phyloP scores from a whole-genome alignment of 2,797 vertebrate species.

The Scomberomorus guttatus region DNA sequence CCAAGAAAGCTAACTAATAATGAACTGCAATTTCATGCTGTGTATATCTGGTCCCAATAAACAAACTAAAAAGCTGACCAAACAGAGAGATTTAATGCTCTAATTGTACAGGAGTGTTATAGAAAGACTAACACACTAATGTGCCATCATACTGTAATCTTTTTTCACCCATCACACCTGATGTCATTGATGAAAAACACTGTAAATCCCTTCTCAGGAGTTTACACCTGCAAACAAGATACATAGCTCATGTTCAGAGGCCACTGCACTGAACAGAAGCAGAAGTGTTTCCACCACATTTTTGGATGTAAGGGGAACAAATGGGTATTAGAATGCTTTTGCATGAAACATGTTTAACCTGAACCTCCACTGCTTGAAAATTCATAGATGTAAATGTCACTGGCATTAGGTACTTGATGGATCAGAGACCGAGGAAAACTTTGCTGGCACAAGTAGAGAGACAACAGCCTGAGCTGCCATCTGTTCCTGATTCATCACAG shows the following conservation, averaged over 20 bases:
- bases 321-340: constrained; percentile 5
- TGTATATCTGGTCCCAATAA: constrained; percentile 10
- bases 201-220: constrained; percentile 4
- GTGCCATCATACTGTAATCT: background rate
- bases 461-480: constrained; percentile 73
- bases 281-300: background rate
- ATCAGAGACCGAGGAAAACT: constrained; percentile 56
- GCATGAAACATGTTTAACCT: constrained; percentile 4
- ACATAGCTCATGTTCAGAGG: constrained; percentile 1
- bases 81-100: constrained; percentile 2
- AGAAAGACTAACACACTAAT: background rate
- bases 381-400: constrained; percentile 54
- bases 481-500: constrained; percentile 78
- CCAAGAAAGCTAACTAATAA: constrained; percentile 14
- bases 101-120: background rate
- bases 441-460: constrained; percentile 65
- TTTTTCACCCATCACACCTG: constrained; percentile 1
- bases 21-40: constrained; percentile 1
- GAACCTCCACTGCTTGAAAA: constrained; percentile 23
- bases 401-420: constrained; percentile 48
- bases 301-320: background rate
- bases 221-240: constrained; percentile 24
- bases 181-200: constrained; percentile 33
- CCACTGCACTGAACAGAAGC: background rate
- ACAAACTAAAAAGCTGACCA: constrained; percentile 2